Base-by-base conservation (phyloP, 1,140 invertebrate genomes). In the Cydia pomonella region DNA sequence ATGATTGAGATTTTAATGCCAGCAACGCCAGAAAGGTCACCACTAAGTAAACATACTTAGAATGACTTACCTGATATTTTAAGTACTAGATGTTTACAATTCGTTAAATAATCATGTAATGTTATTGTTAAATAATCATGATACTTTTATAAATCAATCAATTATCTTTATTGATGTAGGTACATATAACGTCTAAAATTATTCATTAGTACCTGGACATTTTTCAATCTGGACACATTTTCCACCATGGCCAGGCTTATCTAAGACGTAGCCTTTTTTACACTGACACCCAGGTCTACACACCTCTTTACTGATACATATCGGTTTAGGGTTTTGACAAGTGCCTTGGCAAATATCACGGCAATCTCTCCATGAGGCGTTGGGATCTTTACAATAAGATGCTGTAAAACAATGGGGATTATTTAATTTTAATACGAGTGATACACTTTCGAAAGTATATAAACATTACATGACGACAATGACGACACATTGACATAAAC, bases 211-310 rank as follows among this genome's bases (percentile, higher is more conserved):
- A 59, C 53, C 53, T 59, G 53, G 18, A 59, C 53, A 59, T 59
- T 59, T 18, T 21, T 23, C 6, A 21, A 59, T 9, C 53, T 59
- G 23, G n/a, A 59, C n/a, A 12, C 53, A 59, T 59, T 21, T 59
- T n/a, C 47, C 47, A 50, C 47, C 47, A n/a, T 18, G 16, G 18
- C 53, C 53, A 59, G n/a, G 53, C 10, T 59, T 59, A 59, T 59
- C 18, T 23, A 59, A n/a, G 18, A 59, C 53, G 53, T 59, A 59
- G 18, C 53, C 53, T 21, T 59, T 59, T 2, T 59, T 59, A 21
- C 53, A 59, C 53, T 59, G 53, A 12, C 53, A 59, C 2, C 53
- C 53, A 23, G 53, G 53, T 59, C 53, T 59, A 12, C 53, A 59
- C n/a, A 18, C 53, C 18, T 23, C 18, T 59, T 59, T 59, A 59